phyloP scores from a whole-genome alignment of 1,140 invertebrate species.

The Aphis craccivora region DNA sequence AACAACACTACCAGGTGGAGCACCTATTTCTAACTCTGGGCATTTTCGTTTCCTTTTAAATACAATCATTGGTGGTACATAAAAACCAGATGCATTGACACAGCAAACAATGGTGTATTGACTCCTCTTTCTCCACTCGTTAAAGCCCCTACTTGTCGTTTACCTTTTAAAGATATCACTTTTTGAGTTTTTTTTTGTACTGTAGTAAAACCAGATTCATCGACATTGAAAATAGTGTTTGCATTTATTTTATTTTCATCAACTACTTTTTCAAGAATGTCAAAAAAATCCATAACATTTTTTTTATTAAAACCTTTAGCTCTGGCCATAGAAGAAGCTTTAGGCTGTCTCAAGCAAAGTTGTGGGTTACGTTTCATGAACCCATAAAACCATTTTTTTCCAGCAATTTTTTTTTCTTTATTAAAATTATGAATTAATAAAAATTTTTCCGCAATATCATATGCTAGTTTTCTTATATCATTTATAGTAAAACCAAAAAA shows the following conservation, averaged over 20 bases:
- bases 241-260: neutral
- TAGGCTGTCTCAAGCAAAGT: slow-evolving; percentile 63
- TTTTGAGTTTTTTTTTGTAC: slow-evolving; percentile 62
- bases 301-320: slow-evolving; percentile 63
- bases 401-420: slow-evolving; percentile 46
- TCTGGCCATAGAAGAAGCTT: slow-evolving; percentile 64
- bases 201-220: slow-evolving; percentile 63
- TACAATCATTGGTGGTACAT: slow-evolving; percentile 63
- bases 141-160: slow-evolving; percentile 64
- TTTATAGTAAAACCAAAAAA: slow-evolving; percentile 30
- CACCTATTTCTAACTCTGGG: slow-evolving; percentile 33
- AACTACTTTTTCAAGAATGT: neutral
- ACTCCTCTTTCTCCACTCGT: slow-evolving; percentile 65
- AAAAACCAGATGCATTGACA: slow-evolving; percentile 62
- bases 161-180: slow-evolving; percentile 62
- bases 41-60: slow-evolving; percentile 60
- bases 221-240: slow-evolving; percentile 63
- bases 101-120: slow-evolving; percentile 64
- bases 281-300: slow-evolving; percentile 58
- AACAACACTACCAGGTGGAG: slow-evolving; percentile 23
- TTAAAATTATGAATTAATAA: slow-evolving; percentile 45
- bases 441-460: slow-evolving; percentile 58
- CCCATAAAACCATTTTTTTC: slow-evolving; percentile 50
- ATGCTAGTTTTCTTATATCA: slow-evolving; percentile 58
- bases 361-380: slow-evolving; percentile 62